Conservation (phyloP, 2,113 vertebrate genomes). For the Caranx ignobilis region DNA sequence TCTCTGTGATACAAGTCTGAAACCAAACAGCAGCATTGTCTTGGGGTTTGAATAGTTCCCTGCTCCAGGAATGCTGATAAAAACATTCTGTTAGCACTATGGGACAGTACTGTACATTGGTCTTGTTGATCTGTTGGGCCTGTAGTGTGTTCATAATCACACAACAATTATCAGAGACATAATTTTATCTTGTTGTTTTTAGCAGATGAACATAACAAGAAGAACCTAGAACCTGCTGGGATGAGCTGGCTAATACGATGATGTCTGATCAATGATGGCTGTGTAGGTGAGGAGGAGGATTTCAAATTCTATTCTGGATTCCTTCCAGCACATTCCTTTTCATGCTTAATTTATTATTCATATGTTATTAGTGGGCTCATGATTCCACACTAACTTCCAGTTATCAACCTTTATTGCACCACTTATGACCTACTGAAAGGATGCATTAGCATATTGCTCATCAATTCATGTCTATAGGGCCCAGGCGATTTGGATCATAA, state of each 20-base stretch:
- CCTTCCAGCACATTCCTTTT: neutral
- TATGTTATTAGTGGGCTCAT: constrained; percentile 13
- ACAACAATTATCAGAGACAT: no score
- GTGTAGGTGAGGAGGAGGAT: no score
- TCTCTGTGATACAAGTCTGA: constrained; percentile 59
- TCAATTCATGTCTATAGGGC: constrained; percentile 38
- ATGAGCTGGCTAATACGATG: no score
- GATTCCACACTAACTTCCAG: constrained; percentile 32
- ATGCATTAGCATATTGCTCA: constrained; percentile 65
- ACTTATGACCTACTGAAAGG: constrained; percentile 64
- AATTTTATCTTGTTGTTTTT: no score
- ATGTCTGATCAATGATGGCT: no score
- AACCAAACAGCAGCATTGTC: constrained; percentile 54
- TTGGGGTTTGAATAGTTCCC: constrained; percentile 44
- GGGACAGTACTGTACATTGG: constrained; percentile 11
- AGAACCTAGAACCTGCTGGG: no score
- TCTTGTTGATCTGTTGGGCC: neutral
- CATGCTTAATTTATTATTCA: constrained; percentile 25
- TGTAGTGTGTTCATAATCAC: neutral
- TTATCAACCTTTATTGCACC: constrained; percentile 63
- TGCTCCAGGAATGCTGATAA: constrained; percentile 42
- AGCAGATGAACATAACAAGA: no score
- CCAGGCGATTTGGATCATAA: constrained; percentile 46
- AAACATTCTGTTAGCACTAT: constrained; percentile 47
- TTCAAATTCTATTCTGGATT: neutral